Conservation (phyloP, 2,797 vertebrate species). For the Halcyon leucocephala region DNA sequence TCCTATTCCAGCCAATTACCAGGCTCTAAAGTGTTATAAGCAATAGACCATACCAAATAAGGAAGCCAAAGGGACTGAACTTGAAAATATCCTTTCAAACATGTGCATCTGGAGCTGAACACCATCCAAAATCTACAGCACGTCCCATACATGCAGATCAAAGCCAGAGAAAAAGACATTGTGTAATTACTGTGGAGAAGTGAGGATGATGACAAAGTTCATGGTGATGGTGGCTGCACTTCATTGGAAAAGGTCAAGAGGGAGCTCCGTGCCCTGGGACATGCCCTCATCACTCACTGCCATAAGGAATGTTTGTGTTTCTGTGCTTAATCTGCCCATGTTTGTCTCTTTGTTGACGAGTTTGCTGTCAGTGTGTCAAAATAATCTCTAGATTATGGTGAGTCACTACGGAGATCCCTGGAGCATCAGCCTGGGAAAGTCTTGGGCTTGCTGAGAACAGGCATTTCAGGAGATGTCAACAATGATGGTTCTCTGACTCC, state of each 20-base stretch:
- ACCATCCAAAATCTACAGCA: not conserved
- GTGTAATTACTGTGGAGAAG: not conserved
- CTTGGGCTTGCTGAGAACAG: not conserved
- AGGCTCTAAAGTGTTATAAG: not conserved
- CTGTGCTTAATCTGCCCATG: not conserved
- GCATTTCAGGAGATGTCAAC: not conserved
- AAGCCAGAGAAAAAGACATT: not conserved
- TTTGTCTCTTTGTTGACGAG: not conserved
- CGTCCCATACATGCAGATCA: fast-evolving
- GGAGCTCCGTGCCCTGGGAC: not conserved
- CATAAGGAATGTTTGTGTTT: not conserved
- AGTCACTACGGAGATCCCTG: not conserved
- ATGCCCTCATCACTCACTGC: not conserved
- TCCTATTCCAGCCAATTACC: not conserved
- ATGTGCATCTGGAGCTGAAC: not conserved
- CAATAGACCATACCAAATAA: not conserved
- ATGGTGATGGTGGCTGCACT: not conserved
- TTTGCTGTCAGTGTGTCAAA: not conserved
- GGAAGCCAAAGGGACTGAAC: not conserved
- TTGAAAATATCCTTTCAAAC: not conserved
- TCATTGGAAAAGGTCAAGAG: not conserved
- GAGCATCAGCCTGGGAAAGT: not conserved
- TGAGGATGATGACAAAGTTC: not conserved
- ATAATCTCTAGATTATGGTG: not conserved
- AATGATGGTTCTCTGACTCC: not conserved